Conservation (phyloP, 2,888 invertebrate species). For the Erebia palarica region DNA sequence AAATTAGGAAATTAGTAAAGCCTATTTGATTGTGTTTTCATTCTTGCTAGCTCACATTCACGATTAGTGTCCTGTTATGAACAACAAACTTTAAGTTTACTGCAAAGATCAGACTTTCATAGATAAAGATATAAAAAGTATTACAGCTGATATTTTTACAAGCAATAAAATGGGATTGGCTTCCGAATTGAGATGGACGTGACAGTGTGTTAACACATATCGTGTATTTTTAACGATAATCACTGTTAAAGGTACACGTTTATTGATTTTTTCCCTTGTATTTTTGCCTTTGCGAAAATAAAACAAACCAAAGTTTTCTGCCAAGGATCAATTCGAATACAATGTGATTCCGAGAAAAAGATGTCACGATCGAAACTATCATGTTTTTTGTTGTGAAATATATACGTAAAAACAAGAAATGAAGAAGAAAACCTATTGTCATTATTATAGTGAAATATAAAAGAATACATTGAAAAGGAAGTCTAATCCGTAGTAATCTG, state of each 20-base stretch:
- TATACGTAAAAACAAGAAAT: slow-evolving; percentile 20
- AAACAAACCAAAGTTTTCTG: background rate
- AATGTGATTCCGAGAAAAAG: slow-evolving; percentile 18
- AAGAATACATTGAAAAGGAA: slow-evolving; percentile 37
- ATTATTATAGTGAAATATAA: slow-evolving; percentile 26
- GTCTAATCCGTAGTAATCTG: slow-evolving; percentile 42
- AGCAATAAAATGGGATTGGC: slow-evolving; percentile 55
- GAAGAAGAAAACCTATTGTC: slow-evolving; percentile 12
- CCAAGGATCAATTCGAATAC: slow-evolving; percentile 9
- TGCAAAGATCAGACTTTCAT: too few relatives aligned
- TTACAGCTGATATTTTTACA: slow-evolving; percentile 53
- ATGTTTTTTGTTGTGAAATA: slow-evolving; percentile 12
- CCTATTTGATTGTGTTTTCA: too few relatives aligned
- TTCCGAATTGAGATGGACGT: slow-evolving; percentile 47
- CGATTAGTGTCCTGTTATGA: too few relatives aligned
- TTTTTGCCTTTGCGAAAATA: background rate
- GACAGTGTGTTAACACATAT: slow-evolving; percentile 28
- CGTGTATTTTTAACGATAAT: slow-evolving; percentile 55
- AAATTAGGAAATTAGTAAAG: too few relatives aligned
- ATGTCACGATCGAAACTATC: slow-evolving; percentile 8
- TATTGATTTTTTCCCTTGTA: background rate
- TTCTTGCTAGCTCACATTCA: too few relatives aligned
- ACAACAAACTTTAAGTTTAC: too few relatives aligned
- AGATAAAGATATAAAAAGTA: too few relatives aligned
- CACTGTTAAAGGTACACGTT: slow-evolving; percentile 58